Percentiles rank a stretch among this genome's conserved stretches.
Evolutionary conservation across 2,113 vertebrate genomes (phyloP).

Genomic region (Anoplopoma fimbria): DNA sequence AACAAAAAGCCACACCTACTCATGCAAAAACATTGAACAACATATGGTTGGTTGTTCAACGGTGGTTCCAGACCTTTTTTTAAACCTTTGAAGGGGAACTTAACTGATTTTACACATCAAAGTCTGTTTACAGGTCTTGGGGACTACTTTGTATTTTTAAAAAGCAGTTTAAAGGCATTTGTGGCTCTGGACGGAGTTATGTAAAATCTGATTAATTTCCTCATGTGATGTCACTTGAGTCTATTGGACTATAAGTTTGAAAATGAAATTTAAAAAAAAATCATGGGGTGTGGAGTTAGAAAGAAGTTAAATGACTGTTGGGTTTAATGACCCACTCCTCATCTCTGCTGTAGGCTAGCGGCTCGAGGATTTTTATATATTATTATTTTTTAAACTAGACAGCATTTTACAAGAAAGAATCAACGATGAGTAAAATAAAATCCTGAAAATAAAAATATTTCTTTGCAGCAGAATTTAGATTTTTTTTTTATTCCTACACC

Average conservation of each 20-base stretch:
- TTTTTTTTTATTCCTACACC: background rate
- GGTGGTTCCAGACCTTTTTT: background rate
- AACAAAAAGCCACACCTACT: background rate
- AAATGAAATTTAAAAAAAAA: no score
- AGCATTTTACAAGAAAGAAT: background rate
- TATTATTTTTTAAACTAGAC: background rate
- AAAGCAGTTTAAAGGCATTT: background rate
- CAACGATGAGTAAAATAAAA: background rate
- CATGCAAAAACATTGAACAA: background rate
- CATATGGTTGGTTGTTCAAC: background rate
- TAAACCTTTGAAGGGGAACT: background rate
- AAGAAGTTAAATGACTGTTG: no score
- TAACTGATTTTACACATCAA: background rate
- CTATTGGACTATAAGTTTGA: no score
- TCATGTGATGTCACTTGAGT: conserved; percentile 4
- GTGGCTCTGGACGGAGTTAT: background rate
- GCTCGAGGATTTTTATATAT: no score
- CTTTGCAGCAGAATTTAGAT: background rate
- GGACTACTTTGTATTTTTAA: background rate
- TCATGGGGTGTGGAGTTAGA: no score
- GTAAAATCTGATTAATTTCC: background rate
- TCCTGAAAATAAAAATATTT: background rate
- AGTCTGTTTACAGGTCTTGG: background rate
- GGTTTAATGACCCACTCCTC: no score
- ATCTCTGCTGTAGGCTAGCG: background rate